Evolutionary conservation across 2,797 vertebrate genomes (phyloP).

Genomic region (Rhabdomys pumilio): DNA sequence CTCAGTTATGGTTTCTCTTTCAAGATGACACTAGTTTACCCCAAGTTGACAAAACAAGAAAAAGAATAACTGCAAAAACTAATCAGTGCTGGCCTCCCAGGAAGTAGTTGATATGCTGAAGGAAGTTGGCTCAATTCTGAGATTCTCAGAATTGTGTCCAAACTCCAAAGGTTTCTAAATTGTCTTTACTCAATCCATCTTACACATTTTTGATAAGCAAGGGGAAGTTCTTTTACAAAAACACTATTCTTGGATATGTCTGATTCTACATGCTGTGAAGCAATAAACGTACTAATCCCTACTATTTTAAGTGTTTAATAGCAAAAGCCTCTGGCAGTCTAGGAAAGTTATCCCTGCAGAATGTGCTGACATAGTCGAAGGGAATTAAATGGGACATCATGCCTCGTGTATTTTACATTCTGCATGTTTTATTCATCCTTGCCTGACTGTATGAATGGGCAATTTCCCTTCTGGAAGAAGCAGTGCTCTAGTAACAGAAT

Average conservation of each 20-base stretch:
- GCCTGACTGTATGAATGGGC: constrained; percentile 41
- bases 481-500: constrained; percentile 62
- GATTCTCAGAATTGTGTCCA: neutral
- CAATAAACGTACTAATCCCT: constrained; percentile 37
- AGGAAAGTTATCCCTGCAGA: constrained; percentile 61
- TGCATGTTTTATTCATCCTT: constrained; percentile 75
- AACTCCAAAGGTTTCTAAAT: constrained; percentile 40
- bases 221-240: constrained; percentile 40
- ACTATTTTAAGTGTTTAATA: constrained; percentile 72
- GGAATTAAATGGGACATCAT: constrained; percentile 61
- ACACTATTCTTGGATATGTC: constrained; percentile 31
- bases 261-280: constrained; percentile 67
- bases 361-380: constrained; percentile 72
- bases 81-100: neutral
- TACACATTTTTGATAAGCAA: constrained; percentile 50
- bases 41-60: neutral
- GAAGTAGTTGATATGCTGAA: neutral
- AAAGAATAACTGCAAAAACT: neutral
- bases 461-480: constrained; percentile 79
- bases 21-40: neutral
- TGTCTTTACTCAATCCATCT: constrained; percentile 21
- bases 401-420: constrained; percentile 56
- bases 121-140: neutral
- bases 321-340: constrained; percentile 49
- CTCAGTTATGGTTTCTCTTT: neutral